These are phyloP conservation scores for Haliaeetus leucogaster DNA, from an alignment of 2,113 vertebrate genomes.

Conservation along the genomic window DNA sequence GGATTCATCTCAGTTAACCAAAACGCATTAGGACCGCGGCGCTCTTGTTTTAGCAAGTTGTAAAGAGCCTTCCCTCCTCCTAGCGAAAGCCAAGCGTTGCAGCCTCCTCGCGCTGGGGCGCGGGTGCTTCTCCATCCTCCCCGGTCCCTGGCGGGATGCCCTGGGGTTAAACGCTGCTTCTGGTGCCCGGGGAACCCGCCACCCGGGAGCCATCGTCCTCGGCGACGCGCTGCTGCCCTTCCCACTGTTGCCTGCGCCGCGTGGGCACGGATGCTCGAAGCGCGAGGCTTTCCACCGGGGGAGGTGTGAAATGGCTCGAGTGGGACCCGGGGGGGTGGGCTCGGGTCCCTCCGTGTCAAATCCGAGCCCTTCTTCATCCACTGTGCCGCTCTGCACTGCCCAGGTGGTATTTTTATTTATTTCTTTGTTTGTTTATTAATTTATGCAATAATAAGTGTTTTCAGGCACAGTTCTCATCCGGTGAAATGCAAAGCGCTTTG, in stretches of 20 bases:
- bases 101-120: not conserved
- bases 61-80: not conserved
- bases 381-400: rapidly evolving
- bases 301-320: not conserved
- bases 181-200: not conserved
- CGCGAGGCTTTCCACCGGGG: not conserved
- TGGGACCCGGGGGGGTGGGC: not conserved
- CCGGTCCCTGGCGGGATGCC: not conserved
- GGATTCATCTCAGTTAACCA: not conserved
- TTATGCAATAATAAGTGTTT: not conserved
- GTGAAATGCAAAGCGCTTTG: not conserved
- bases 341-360: rapidly evolving
- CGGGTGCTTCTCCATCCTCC: not conserved
- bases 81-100: not conserved
- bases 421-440: not conserved
- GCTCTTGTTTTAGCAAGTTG: not conserved
- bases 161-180: not conserved
- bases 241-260: not conserved
- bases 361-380: not conserved
- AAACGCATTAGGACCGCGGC: not conserved
- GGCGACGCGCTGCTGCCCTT: not conserved
- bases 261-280: not conserved
- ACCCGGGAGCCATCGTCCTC: not conserved
- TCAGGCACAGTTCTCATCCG: not conserved
- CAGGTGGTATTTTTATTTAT: rapidly evolving